These are phyloP conservation scores for Champsocephalus gunnari DNA, from an alignment of 2,797 vertebrate species.

Conservation along the genomic window DNA sequence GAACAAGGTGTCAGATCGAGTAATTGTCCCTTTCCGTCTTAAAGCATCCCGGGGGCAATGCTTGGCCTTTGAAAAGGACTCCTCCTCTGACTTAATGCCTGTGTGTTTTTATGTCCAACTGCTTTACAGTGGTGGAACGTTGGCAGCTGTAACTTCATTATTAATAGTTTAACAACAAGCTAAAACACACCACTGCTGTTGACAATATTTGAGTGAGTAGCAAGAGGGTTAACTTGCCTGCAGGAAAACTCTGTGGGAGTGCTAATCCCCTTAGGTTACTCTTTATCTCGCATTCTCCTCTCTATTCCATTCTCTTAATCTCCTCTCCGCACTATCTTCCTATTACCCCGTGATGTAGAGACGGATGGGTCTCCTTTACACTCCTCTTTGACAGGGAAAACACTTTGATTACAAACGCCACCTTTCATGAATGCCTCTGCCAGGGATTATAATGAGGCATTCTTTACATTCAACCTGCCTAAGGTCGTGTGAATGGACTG, in stretches of 20 bases:
- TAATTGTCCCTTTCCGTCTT: constrained; percentile 22
- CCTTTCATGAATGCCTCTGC: constrained; percentile 55
- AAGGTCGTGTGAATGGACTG: constrained; percentile 58
- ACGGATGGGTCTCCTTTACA: constrained; percentile 54
- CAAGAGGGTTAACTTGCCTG: constrained; percentile 52
- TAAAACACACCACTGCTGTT: constrained; percentile 22
- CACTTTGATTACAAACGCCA: constrained; percentile 78
- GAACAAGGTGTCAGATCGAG: constrained; percentile 24
- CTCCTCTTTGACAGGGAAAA: constrained; percentile 62
- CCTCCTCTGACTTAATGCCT: constrained; percentile 5
- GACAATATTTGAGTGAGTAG: constrained; percentile 23
- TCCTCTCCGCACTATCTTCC: constrained; percentile 62
- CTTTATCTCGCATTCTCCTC: constrained; percentile 57
- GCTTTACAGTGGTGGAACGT: constrained; percentile 26
- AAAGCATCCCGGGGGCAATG: constrained; percentile 18
- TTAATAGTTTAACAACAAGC: constrained; percentile 24
- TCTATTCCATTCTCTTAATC: constrained; percentile 59
- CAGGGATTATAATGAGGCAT: constrained; percentile 63
- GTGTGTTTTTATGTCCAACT: constrained; percentile 11
- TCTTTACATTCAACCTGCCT: constrained; percentile 53
- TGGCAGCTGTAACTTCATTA: constrained; percentile 28
- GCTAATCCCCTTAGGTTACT: constrained; percentile 60
- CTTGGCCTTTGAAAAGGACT: constrained; percentile 17
- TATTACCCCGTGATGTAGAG: constrained; percentile 67
- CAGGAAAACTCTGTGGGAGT: constrained; percentile 33